Base-by-base conservation (phyloP, 2,888 invertebrate species). In the Diplolepis rosae region DNA sequence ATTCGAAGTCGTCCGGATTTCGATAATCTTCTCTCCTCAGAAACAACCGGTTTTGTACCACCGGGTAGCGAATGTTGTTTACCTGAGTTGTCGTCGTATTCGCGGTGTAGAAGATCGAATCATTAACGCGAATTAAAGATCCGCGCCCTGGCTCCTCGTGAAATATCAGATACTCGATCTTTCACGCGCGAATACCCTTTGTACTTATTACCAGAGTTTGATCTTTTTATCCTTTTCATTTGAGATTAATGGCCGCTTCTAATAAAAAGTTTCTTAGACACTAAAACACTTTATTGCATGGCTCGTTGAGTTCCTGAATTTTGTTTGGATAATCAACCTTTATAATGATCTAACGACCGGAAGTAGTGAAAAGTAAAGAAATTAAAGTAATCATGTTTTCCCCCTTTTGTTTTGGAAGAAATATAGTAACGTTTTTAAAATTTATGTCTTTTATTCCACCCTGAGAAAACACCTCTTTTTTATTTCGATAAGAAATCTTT, bases 71-170 rank as follows among this genome's bases (percentile, higher is more conserved):
- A 61, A 50, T 22, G 73, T 70, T 71, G 75, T 76, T 76, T 73
- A 73, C 70, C 73, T 30, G 73, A 45, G 65, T 72, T 39, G 28
- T 68, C 68, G 27, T 68, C 73, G 72, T 71, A 69, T 71, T 70
- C 71, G 65, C 27, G 65, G 69, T 54, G 71, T 65, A 54, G 75
- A 75, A 79, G 79, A 80, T 78, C 80, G 77, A 79, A 77, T 80
- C 79, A 81, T 80, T 80, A 82, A 79, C 80, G 79, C 79, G 80
- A 81, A 81, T 80, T 80, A 79, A 80, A 82, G 77, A 78, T 80
- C 79, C 74, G 69, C 65, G 65, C 66, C 72, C 68, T 68, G 66
- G 69, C 71, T 65, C 68, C 68, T 65, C 39, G 30, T 67, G 66
- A 52, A 67, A 52, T 74, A 76, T 76, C 74, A 68, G 70, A 70